Percentiles rank a stretch among this genome's conserved stretches.
Evolutionary conservation across 1,140 invertebrate genomes (phyloP).

Genomic region (Trissolcus basalis): DNA sequence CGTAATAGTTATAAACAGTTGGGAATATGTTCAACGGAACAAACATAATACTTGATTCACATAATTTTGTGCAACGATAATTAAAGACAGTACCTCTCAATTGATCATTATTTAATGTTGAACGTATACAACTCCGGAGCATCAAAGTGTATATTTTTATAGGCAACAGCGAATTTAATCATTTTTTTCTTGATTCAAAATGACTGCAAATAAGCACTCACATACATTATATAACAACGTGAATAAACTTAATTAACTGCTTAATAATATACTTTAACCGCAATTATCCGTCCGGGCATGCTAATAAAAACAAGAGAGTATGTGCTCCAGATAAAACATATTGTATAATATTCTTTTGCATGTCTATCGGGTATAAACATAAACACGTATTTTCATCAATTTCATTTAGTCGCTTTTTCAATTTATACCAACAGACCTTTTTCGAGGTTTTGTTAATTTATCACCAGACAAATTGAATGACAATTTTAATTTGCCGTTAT

Average conservation of each 20-base stretch:
- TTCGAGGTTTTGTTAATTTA: too few relatives aligned
- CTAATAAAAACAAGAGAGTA: conserved; percentile 40
- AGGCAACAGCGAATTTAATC: conserved; percentile 20
- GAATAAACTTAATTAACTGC: conserved; percentile 51
- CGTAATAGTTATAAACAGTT: conserved; percentile 13
- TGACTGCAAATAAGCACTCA: conserved; percentile 39
- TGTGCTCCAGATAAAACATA: conserved; percentile 40
- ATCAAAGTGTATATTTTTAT: background rate
- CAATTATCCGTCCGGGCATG: conserved; percentile 42
- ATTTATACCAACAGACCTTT: too few relatives aligned
- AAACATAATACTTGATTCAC: too few relatives aligned
- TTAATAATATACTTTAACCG: conserved; percentile 48
- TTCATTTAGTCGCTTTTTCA: background rate
- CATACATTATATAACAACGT: conserved; percentile 31
- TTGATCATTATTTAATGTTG: background rate
- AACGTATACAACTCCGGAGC: background rate
- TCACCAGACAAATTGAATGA: too few relatives aligned
- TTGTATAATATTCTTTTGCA: conserved; percentile 37
- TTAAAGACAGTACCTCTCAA: too few relatives aligned
- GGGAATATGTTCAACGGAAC: conserved; percentile 8
- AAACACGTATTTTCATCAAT: conserved; percentile 18
- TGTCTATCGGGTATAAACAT: conserved; percentile 32
- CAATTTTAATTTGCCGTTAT: too few relatives aligned
- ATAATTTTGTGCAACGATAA: too few relatives aligned
- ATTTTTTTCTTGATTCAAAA: conserved; percentile 39